Conservation (phyloP, 2,113 vertebrate species). For the Apodemus speciosus region DNA sequence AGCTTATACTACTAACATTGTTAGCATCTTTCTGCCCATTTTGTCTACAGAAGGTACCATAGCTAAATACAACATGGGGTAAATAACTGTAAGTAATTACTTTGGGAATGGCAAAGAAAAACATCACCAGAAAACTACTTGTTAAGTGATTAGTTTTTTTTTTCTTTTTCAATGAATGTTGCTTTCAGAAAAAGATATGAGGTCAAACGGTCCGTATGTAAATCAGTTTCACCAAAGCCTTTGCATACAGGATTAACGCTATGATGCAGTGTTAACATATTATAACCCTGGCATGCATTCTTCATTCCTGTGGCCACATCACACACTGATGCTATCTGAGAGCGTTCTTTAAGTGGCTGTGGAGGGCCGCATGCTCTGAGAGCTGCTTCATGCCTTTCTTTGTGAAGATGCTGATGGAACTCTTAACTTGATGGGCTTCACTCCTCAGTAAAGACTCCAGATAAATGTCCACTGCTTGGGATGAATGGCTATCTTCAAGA, state of each 20-base stretch:
- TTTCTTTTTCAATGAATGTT: slow-evolving; percentile 23
- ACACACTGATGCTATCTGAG: background rate
- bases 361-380: slow-evolving; percentile 29
- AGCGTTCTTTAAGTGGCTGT: background rate
- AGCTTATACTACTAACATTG: background rate
- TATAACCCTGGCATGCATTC: background rate
- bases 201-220: background rate
- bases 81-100: slow-evolving; percentile 47
- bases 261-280: background rate
- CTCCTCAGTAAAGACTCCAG: slow-evolving; percentile 40
- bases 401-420: slow-evolving; percentile 40
- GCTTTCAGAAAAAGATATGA: slow-evolving; percentile 20
- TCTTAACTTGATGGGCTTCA: slow-evolving; percentile 38
- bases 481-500: slow-evolving; percentile 3
- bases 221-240: background rate
- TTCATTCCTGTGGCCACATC: background rate
- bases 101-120: background rate
- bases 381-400: slow-evolving; percentile 58
- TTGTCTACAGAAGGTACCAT: background rate
- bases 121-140: background rate
- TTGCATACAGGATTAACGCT: background rate
- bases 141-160: background rate
- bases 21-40: slow-evolving; percentile 8
- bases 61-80: background rate
- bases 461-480: slow-evolving; percentile 24